Conservation (phyloP, 2,797 vertebrate genomes). For the Podarcis siculus region DNA sequence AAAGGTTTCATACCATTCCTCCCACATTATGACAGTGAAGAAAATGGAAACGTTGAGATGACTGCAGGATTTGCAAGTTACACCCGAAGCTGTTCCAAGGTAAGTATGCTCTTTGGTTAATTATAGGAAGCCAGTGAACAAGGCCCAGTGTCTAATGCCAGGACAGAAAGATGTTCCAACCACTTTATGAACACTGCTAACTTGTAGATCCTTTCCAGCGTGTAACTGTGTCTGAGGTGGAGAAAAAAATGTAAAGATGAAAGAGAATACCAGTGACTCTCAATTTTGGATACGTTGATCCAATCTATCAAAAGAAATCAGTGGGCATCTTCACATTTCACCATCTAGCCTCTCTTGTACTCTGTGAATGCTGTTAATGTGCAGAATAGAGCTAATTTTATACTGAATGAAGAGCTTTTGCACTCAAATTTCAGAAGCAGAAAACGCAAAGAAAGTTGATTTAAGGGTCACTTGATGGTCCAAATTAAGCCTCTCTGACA, state of each 20-base stretch:
- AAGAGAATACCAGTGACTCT: neutral
- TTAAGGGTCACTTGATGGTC: neutral
- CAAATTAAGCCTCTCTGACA: slow-evolving; percentile 25
- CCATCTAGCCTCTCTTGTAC: neutral
- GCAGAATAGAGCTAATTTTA: neutral
- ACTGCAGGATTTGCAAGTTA: slow-evolving; percentile 42
- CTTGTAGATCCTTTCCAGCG: neutral
- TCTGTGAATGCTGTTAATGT: neutral
- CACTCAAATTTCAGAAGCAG: neutral
- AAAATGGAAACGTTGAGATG: slow-evolving; percentile 38
- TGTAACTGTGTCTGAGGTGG: neutral
- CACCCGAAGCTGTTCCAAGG: neutral
- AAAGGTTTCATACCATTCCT: slow-evolving; percentile 42
- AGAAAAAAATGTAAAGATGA: neutral
- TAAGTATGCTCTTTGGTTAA: slow-evolving; percentile 11
- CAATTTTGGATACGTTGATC: neutral
- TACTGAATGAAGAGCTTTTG: neutral
- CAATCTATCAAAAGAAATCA: slow-evolving; percentile 2
- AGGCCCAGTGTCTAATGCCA: slow-evolving; percentile 20
- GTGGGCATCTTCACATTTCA: neutral
- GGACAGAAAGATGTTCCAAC: slow-evolving; percentile 30
- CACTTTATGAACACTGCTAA: slow-evolving; percentile 13
- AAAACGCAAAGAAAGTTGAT: neutral
- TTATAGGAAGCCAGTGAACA: slow-evolving; percentile 2
- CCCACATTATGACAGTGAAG: slow-evolving; percentile 26